These are phyloP conservation scores for Dallia pectoralis DNA, from an alignment of 2,797 vertebrate species.

Conservation along the genomic window DNA sequence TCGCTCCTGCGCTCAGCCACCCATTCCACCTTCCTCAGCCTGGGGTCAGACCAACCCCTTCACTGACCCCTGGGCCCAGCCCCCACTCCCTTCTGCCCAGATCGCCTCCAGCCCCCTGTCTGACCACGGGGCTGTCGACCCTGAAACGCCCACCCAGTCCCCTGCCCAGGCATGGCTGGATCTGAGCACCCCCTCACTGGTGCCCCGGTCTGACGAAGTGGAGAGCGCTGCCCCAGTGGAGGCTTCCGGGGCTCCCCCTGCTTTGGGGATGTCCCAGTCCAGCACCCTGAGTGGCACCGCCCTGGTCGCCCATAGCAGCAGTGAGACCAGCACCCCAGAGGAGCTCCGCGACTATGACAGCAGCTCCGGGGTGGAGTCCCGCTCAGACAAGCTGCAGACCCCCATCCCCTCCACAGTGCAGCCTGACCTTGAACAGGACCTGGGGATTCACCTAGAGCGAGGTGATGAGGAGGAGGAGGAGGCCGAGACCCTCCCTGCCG, in stretches of 20 bases:
- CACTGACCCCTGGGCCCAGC: conserved; percentile 68
- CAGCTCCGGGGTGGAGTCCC: conserved; percentile 86
- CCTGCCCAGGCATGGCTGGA: conserved; percentile 65
- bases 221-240: conserved; percentile 40
- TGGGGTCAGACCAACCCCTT: conserved; percentile 73
- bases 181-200: conserved; percentile 42
- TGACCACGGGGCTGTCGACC: conserved; percentile 57
- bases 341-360: conserved; percentile 90
- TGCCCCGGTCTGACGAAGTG: conserved; percentile 38
- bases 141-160: conserved; percentile 64
- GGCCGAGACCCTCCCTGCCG: conserved; percentile 80
- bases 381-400: conserved; percentile 77
- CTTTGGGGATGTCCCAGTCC: conserved; percentile 68
- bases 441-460: conserved; percentile 84
- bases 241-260: conserved; percentile 32
- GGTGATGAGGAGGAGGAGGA: conserved; percentile 81
- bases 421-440: conserved; percentile 78
- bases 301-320: conserved; percentile 80
- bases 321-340: conserved; percentile 89
- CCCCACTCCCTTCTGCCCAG: conserved; percentile 39
- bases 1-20: conserved; percentile 43
- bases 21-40: conserved; percentile 47
- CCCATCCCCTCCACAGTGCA: conserved; percentile 65
- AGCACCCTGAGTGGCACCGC: conserved; percentile 77
- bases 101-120: conserved; percentile 60